Conservation (phyloP, 2,113 vertebrate genomes). For the Galbula dea region DNA sequence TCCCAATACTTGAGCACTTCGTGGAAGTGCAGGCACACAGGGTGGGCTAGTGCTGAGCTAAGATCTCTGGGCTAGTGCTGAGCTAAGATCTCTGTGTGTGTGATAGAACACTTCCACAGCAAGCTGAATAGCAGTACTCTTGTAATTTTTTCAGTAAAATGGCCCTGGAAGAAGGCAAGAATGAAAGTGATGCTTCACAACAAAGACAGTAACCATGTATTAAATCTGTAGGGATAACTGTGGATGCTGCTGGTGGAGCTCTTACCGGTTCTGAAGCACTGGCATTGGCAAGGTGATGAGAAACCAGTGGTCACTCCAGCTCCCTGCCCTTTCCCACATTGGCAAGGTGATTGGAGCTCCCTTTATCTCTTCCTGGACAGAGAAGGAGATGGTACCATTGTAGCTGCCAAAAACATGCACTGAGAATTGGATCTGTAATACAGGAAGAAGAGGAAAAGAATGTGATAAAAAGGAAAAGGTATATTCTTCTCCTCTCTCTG, state of each 20-base stretch:
- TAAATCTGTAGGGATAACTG: not conserved
- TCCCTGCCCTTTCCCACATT: conserved; percentile 77
- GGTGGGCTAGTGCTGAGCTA: not conserved
- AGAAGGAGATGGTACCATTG: conserved; percentile 82
- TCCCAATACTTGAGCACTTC: not conserved
- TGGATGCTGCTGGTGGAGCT: not conserved
- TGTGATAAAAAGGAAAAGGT: not conserved
- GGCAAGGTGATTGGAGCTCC: not conserved
- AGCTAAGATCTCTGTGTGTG: not conserved
- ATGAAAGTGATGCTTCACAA: not conserved
- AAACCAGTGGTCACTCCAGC: conserved; percentile 80
- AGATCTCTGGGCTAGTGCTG: not conserved
- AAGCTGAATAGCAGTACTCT: not conserved
- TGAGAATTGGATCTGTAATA: conserved; percentile 80
- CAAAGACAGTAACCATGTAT: not conserved
- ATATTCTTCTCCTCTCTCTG: not conserved
- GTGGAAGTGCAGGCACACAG: not conserved
- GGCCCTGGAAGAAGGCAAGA: not conserved
- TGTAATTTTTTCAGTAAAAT: not conserved
- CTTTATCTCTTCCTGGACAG: conserved; percentile 70
- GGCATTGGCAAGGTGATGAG: conserved; percentile 78
- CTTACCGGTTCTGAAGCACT: conserved; percentile 75
- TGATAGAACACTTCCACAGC: not conserved
- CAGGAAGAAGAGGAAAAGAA: not conserved
- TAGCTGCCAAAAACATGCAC: conserved; percentile 80